Percentiles rank a stretch among this genome's conserved stretches.
Evolutionary conservation across 2,113 vertebrate species (phyloP).

Genomic region (Mus pahari): DNA sequence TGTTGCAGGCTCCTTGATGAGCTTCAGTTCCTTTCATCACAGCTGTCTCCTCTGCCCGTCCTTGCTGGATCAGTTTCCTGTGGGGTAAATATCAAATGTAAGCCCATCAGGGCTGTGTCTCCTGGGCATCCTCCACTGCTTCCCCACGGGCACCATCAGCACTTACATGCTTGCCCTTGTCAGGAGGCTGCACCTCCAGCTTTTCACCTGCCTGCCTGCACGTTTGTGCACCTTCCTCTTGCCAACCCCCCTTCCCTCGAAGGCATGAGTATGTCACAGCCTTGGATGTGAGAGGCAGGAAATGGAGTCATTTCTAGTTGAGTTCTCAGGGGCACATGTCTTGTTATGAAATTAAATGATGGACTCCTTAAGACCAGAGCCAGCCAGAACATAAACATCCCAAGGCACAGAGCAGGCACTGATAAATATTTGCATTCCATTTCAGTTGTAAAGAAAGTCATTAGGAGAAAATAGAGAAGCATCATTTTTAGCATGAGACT

Average conservation of each 20-base stretch:
- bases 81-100: not conserved
- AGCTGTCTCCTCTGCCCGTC: not conserved
- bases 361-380: conserved; percentile 13
- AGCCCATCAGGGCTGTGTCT: not conserved
- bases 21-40: not conserved
- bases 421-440: not conserved
- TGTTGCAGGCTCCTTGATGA: not conserved
- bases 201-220: not conserved
- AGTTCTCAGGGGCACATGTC: conserved; percentile 7
- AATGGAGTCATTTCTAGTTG: conserved; percentile 36
- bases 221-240: not conserved
- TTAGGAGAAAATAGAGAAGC: not conserved
- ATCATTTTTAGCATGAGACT: not conserved
- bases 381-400: not conserved
- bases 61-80: not conserved
- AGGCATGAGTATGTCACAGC: not conserved
- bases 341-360: conserved; percentile 41
- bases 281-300: not conserved
- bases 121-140: not conserved
- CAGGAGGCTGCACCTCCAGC: not conserved
- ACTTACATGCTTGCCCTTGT: not conserved
- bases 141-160: not conserved
- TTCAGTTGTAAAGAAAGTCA: conserved; percentile 22
- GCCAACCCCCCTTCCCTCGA: no score
- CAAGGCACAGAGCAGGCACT: not conserved